These are phyloP conservation scores for Fukomys damarensis DNA, from an alignment of 2,113 vertebrate species.

Conservation along the genomic window DNA sequence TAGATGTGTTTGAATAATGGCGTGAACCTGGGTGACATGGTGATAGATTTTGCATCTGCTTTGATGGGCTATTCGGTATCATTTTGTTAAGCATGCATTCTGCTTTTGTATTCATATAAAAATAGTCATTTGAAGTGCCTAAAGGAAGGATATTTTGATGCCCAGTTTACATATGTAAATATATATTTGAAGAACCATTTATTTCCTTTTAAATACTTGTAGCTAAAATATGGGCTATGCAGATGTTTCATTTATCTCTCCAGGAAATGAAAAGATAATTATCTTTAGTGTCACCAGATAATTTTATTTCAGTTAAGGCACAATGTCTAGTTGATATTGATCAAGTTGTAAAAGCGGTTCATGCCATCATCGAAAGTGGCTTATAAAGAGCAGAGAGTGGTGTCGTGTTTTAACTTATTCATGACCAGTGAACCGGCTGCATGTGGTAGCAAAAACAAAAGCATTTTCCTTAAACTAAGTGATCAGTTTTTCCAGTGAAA, in stretches of 20 bases:
- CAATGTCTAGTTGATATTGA: not conserved
- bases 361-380: not conserved
- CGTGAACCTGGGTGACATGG: not conserved
- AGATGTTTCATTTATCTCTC: constrained; percentile 54
- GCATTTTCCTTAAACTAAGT: not conserved
- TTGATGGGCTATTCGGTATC: not conserved
- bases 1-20: constrained; percentile 9
- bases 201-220: constrained; percentile 54
- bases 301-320: not conserved
- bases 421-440: not conserved
- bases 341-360: not conserved
- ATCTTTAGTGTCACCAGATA: constrained; percentile 19
- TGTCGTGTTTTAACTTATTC: not conserved
- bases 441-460: not conserved
- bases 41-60: constrained; percentile 37
- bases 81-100: not conserved
- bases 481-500: not conserved
- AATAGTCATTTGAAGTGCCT: not conserved
- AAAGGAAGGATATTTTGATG: not conserved
- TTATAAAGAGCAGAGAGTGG: not conserved
- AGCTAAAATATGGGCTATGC: constrained; percentile 57
- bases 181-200: not conserved
- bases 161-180: constrained; percentile 38
- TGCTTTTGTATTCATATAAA: constrained; percentile 29
- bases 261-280: constrained; percentile 48